Conservation (phyloP, 1,140 invertebrate genomes). For the Amphibalanus amphitrite region DNA sequence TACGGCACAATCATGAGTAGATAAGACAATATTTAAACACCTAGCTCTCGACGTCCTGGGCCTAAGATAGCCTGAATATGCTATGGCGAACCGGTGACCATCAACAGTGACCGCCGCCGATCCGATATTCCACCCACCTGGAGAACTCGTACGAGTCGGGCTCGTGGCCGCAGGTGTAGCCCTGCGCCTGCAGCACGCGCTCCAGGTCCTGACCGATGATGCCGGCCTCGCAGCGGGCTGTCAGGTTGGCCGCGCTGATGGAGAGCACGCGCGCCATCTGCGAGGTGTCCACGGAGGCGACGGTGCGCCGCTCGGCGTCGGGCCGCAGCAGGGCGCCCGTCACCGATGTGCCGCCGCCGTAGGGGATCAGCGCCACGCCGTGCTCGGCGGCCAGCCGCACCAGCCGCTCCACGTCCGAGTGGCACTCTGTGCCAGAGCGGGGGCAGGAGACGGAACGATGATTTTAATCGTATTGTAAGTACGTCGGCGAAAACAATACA, state of each 20-base stretch:
- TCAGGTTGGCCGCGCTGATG: slow-evolving; percentile 77
- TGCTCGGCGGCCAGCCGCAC: slow-evolving; percentile 54
- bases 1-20: too few species aligned
- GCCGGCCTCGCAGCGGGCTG: slow-evolving; percentile 66
- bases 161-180: slow-evolving; percentile 77
- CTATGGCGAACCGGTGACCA: too few species aligned
- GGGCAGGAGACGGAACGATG: not conserved
- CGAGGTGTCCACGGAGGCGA: slow-evolving; percentile 81
- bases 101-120: too few species aligned
- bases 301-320: slow-evolving; percentile 53
- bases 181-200: slow-evolving; percentile 44
- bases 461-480: too few species aligned
- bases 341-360: slow-evolving; percentile 90
- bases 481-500: not conserved
- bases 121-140: too few species aligned
- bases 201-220: slow-evolving; percentile 91
- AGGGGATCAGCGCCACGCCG: slow-evolving; percentile 79
- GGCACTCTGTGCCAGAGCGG: slow-evolving; percentile 31
- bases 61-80: too few species aligned
- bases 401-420: slow-evolving; percentile 63
- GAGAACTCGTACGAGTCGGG: slow-evolving; percentile 97
- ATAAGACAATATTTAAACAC: too few species aligned
- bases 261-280: slow-evolving; percentile 89
- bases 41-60: too few species aligned
- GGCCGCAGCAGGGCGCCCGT: slow-evolving; percentile 81